Conservation (phyloP, 1,140 invertebrate species). For the Pseudomyrmex flavicornis region DNA sequence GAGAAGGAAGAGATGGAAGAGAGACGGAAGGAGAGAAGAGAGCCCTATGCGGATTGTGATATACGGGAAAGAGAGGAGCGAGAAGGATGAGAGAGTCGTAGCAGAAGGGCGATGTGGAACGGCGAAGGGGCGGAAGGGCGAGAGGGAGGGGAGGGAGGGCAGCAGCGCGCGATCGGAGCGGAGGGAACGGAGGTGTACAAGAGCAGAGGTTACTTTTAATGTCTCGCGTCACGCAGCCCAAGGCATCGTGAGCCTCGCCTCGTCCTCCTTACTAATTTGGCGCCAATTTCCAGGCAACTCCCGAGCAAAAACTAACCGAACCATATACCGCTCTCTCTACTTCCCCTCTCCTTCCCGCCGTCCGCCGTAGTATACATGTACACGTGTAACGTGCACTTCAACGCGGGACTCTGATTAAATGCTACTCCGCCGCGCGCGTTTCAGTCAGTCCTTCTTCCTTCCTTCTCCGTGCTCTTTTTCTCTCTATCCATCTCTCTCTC, state of each 20-base stretch:
- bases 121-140: slow-evolving; percentile 58
- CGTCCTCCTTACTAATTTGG: slow-evolving; percentile 86
- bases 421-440: slow-evolving; percentile 80
- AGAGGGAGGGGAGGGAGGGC: slow-evolving; percentile 62
- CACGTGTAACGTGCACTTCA: slow-evolving; percentile 66
- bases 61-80: slow-evolving; percentile 41
- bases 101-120: neutral
- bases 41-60: slow-evolving; percentile 45
- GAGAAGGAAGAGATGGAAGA: slow-evolving; percentile 36
- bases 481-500: neutral
- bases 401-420: slow-evolving; percentile 84
- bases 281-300: slow-evolving; percentile 85
- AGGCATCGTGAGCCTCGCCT: slow-evolving; percentile 81
- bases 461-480: neutral
- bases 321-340: slow-evolving; percentile 81
- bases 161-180: slow-evolving; percentile 37
- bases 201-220: slow-evolving; percentile 85
- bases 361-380: slow-evolving; percentile 56
- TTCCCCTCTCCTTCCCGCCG: slow-evolving; percentile 13
- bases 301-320: slow-evolving; percentile 85
- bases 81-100: slow-evolving; percentile 57
- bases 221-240: slow-evolving; percentile 85
- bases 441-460: slow-evolving; percentile 65
- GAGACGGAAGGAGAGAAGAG: slow-evolving; percentile 25
- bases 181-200: slow-evolving; percentile 77